Evolutionary conservation across 2,797 vertebrate genomes (phyloP), one percentile per base, ranked within the genome.

Genomic region (Hephaestus fuliginosus): DNA sequence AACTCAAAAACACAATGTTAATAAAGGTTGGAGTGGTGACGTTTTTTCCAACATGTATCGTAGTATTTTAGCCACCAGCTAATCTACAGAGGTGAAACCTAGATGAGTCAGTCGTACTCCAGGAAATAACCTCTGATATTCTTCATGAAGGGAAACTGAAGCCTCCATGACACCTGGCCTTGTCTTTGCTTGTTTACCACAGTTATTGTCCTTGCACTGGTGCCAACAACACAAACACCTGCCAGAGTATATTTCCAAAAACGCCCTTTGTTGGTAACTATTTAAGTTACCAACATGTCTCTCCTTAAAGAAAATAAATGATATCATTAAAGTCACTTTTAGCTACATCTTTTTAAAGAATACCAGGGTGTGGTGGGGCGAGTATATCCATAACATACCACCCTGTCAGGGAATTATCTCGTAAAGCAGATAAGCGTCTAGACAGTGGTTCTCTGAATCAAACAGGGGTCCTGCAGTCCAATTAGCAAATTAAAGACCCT

Each of bases 401-500:
- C 22, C 43, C 77, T 53, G 62, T 81, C 46, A 55, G 70, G 46
- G 84, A 75, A 43, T 49, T 3, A 73, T 70, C 70, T 74, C 39
- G 78, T 82, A 61, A 61, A 82, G 51, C 72, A 58, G 87, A 86
- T 81, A 64, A 49, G 60, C 8, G 85, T 89, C 88, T 69, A 14
- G 49, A 84, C 51, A 41, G 67, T 18, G 66, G 73, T 72, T 69
- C 75, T 57, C 52, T 28, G 18, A 55, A 78, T 64, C 71, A 69
- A 83, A 69, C 70, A 14, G 67, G 43, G 41, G 53, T 43, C 80
- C 49, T 17, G 41, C 5, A 7, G 41, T 67, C 63, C 81, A 66
- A 87, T 86, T 81, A 86, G 71, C 85, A 69, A 78, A 88, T 85
- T 76, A 88, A 87, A 82, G 86, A 83, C 14, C 64, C 72, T 1